These are phyloP conservation scores for Labroides dimidiatus DNA, from an alignment of 2,797 vertebrate genomes.

Conservation along the genomic window DNA sequence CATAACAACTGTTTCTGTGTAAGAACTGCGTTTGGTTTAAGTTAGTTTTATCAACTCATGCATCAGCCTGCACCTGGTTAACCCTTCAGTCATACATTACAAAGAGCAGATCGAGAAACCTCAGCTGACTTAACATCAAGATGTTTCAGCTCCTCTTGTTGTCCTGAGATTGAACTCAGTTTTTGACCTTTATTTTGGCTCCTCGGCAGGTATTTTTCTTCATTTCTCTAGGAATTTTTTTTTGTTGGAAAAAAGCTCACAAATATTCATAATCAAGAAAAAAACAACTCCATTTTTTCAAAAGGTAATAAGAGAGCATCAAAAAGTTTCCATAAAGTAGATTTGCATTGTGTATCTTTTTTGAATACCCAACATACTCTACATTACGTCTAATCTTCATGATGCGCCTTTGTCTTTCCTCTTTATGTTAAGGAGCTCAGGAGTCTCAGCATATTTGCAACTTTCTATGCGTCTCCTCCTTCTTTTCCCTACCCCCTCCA, in stretches of 20 bases:
- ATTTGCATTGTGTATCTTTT: slow-evolving; percentile 1
- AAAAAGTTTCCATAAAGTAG: not conserved
- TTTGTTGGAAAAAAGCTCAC: not conserved
- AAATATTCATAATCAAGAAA: too few species aligned
- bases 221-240: too few species aligned
- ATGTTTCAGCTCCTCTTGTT: slow-evolving; percentile 16
- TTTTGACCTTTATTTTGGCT: too few species aligned
- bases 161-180: not conserved
- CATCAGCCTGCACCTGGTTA: not conserved
- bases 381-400: slow-evolving; percentile 3
- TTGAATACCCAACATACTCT: not conserved
- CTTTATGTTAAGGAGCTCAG: slow-evolving; percentile 31
- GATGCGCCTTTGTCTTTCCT: slow-evolving; percentile 10
- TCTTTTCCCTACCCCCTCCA: slow-evolving; percentile 53
- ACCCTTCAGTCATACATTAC: not conserved
- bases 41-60: not conserved
- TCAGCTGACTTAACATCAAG: slow-evolving; percentile 13
- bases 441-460: slow-evolving; percentile 42
- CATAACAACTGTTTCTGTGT: too few species aligned
- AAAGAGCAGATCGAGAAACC: not conserved
- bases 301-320: not conserved
- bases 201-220: too few species aligned
- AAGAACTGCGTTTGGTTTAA: not conserved
- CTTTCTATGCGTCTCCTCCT: slow-evolving; percentile 49
- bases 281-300: too few species aligned